Evolutionary conservation across 2,113 vertebrate genomes (phyloP).

Genomic region (Lophius piscatorius): DNA sequence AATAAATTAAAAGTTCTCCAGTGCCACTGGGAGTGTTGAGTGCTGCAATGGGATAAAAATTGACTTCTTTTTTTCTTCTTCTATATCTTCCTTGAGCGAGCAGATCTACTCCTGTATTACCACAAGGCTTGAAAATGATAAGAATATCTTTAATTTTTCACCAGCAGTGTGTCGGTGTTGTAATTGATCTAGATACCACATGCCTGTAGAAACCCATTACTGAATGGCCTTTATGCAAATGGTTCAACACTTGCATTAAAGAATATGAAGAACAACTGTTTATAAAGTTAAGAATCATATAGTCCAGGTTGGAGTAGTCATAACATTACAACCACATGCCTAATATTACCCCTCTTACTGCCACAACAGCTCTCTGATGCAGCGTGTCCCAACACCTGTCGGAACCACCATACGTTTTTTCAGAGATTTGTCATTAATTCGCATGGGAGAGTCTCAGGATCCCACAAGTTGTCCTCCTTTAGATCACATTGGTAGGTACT

Average conservation of each 20-base stretch:
- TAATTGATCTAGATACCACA: conserved; percentile 62
- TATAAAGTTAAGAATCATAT: conserved; percentile 13
- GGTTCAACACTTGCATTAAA: conserved; percentile 13
- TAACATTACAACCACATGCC: too few relatives aligned
- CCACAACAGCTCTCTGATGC: too few relatives aligned
- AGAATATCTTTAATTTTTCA: conserved; percentile 52
- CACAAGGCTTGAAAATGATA: conserved; percentile 56
- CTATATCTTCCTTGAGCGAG: conserved; percentile 44
- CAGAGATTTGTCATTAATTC: too few relatives aligned
- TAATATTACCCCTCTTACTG: too few relatives aligned
- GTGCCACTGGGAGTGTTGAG: conserved; percentile 30
- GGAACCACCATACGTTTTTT: too few relatives aligned
- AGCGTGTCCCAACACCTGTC: too few relatives aligned
- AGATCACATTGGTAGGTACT: too few relatives aligned
- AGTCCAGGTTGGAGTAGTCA: neutral
- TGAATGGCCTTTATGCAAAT: conserved; percentile 23
- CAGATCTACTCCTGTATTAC: conserved; percentile 43
- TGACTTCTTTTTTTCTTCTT: conserved; percentile 17
- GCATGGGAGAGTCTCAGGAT: too few relatives aligned
- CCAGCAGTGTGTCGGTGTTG: conserved; percentile 49
- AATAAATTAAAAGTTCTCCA: conserved; percentile 3
- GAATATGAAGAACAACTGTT: conserved; percentile 20
- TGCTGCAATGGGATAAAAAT: conserved; percentile 13
- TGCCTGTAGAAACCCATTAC: conserved; percentile 59
- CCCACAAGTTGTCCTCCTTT: too few relatives aligned